Base-by-base conservation (phyloP, 1,140 invertebrate species). In the Bradynema listronoti region DNA sequence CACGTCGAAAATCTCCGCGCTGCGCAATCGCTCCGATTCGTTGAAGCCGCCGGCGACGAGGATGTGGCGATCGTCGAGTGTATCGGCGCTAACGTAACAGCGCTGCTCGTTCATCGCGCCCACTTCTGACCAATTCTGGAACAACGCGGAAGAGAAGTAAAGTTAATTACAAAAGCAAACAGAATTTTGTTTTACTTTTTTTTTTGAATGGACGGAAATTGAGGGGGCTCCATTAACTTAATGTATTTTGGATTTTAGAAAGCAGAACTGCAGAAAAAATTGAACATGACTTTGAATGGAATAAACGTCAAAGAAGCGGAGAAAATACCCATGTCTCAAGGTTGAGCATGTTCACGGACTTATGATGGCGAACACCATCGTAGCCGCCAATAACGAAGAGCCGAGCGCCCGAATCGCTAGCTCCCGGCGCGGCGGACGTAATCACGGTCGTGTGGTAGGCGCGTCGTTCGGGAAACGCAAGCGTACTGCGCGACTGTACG, bases 371-470 rank as follows among this genome's bases (percentile, higher is more conserved):
- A 6, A n/a, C n/a, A 16, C 61, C 61, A 55, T 63, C 61, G 33
- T 60, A 63, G 24, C 61, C 61, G 16, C 61, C 61, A 22, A 63
- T 33, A 22, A 33, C 42, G 42, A 25, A 63, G 19, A 61, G 54
- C n/a, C n/a, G n/a, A n/a, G n/a, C n/a, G n/a, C n/a, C n/a, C 9
- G 7, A 7, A 7, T 47, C 22, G 11, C 22, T 29, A 22, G 19
- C 22, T n/a, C n/a, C n/a, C n/a, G n/a, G n/a, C n/a, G n/a, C n/a
- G n/a, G n/a, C n/a, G n/a, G n/a, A n/a, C n/a, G n/a, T n/a, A 14
- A 19, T 11, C 14, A 58, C 61, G n/a, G 32, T 63, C 34, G 52
- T 49, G 25, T 58, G 42, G 49, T 63, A 63, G 25, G 47, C 36
- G 19, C 61, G 61, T 11, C 32, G 7, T 30, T 24, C 16, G 19